Evolutionary conservation across 2,113 vertebrate species (phyloP), one percentile per base, ranked within the genome.

Genomic region (Typhlomys cinereus): DNA sequence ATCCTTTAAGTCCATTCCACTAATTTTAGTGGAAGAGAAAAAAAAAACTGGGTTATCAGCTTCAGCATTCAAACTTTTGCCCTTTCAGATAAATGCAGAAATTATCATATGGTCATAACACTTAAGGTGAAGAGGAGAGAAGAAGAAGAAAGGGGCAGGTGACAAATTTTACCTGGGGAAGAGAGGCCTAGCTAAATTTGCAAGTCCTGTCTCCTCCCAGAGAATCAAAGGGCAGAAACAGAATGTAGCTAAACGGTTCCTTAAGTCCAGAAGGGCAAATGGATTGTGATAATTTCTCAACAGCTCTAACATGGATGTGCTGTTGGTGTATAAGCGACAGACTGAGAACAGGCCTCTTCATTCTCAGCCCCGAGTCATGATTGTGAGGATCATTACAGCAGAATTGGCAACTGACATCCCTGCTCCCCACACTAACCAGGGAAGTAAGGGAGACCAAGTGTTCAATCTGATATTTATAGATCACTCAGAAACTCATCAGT

Each of bases 231-330:
- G 71, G 44, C 15, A 46, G 39, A 81, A 31, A 29, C 18, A 44
- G 39, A 23, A 54, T 67, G 34, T 66, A 64, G 39, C 1, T 78
- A 41, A 73, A 17, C 21, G 82, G 23, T 44, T 34, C 46, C 20
- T 3, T 50, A 61, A 78, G 66, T 21, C 1, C 18, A 81, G 39
- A 20, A 10, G 29, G 50, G 21, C 21, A 59, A 46, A 73, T 48
- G 25, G 31, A 95, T 61, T 18, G 41, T 62, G 39, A 52, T 14
- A 25, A 48, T 34, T 64, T 69, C 86, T 92, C 70, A 89, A n/a
- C n/a, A 46, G 46, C 76, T 48, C 46, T 23, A 64, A 34, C 8
- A 93, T 50, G 46, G 76, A 78, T 50, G 62, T 50, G 23, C 57
- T 57, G 27, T 41, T 52, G n/a, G 41, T 11, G 3, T 52, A 44